Conservation (phyloP, 1,140 invertebrate genomes). For the Scylla paramamosain region DNA sequence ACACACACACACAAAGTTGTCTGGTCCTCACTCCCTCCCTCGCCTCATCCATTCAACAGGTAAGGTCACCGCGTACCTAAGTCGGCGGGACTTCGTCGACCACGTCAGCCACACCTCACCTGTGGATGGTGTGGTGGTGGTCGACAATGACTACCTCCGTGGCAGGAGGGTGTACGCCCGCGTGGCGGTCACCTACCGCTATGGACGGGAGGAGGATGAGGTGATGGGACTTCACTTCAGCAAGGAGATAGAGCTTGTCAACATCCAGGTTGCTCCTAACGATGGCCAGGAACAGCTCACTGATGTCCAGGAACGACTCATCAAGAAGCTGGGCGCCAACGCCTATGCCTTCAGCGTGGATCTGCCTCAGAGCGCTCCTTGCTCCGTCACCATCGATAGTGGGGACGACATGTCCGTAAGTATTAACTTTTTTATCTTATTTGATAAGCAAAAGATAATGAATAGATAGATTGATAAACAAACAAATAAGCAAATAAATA, state of each 20-base stretch:
- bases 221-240: constrained; percentile 97
- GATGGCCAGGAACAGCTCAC: constrained; percentile 84
- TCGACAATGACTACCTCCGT: constrained; percentile 93
- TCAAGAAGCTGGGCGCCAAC: constrained; percentile 78
- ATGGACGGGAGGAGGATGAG: constrained; percentile 95
- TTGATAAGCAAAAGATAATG: too few relatives aligned
- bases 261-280: constrained; percentile 88
- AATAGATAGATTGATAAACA: too few relatives aligned
- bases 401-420: constrained; percentile 85
- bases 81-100: constrained; percentile 95
- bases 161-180: constrained; percentile 91
- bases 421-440: neutral
- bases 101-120: constrained; percentile 92
- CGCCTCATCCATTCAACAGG: constrained; percentile 79
- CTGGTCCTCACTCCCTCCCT: neutral
- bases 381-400: constrained; percentile 91
- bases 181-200: constrained; percentile 87
- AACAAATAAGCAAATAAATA: too few relatives aligned
- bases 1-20: neutral
- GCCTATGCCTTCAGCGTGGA: constrained; percentile 77
- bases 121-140: constrained; percentile 92
- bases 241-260: constrained; percentile 89
- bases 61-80: constrained; percentile 94
- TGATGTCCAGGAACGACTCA: constrained; percentile 82
- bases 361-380: constrained; percentile 83